Base-by-base conservation (phyloP, 1,140 invertebrate species). In the Drosophila leontia region DNA sequence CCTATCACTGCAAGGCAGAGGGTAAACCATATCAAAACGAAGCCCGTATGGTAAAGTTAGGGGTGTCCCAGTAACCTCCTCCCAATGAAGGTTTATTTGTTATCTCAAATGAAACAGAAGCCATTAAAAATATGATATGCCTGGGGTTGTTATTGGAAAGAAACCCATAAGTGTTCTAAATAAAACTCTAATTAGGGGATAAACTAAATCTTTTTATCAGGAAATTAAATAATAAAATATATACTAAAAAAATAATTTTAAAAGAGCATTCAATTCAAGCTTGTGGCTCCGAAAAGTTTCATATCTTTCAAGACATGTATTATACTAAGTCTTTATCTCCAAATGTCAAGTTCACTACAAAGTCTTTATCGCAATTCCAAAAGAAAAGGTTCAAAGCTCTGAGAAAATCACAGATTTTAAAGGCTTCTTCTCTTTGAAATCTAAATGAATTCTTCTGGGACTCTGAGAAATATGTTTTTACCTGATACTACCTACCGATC, bases 1-100 rank as follows among this genome's bases (percentile, higher is more conserved):
- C 91, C 91, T 60, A 92, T 90, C 42, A 92, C 91, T 92, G 58
- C 15, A 60, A 67, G 15, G 12, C 45, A 34, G 35, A 50, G 56
- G 7, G 48, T 7, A 9, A 7, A 29, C 0, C 0, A 45, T 50
- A 26, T 37, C 32, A 67, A 23, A 13, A 51, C 26, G 9, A 39
- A 26, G 32, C 29, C 3, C 23, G 23, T 32, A 42, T 37, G 8
- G 35, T 56, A 11, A 56, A 26, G 53, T n/a, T 19, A 56, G 53
- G 23, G 34, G 12, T 63, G n/a, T 60, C 53, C 53, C 35, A 34
- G n/a, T 19, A 41, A 60, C 15, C 11, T n/a, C 13, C 34, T 57
- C 34, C 59, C 23, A 37, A 17, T 56, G 11, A 37, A 39, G 47
- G 59, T 37, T 35, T 3, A 26, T 15, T 11, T n/a, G 3, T 19